Evolutionary conservation across 2,797 vertebrate species (phyloP), one percentile per base, ranked within the genome.

Genomic region (Peromyscus melanophrys): DNA sequence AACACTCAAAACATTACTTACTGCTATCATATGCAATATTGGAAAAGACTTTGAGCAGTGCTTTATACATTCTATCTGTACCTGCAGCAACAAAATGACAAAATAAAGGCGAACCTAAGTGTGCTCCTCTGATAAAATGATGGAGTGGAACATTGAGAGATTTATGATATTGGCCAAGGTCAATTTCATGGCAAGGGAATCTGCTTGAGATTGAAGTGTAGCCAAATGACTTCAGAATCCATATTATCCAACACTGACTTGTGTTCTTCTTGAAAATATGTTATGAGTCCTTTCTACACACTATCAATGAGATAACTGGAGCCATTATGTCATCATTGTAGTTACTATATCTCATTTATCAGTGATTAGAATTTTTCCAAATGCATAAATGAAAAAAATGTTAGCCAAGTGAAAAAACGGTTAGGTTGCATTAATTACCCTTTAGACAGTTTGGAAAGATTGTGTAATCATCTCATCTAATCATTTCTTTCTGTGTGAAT

Each of bases 351-450:
- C 3, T 14, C 6, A 29, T 25, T 92, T 85, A 43, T 13, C 5
- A 55, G 1, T 69, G 23, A 8, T 2, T 59, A 49, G 21, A 0
- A n/a, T 67, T 73, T 93, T 85, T 88, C 0, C 82, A 67, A 27
- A 55, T 75, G 40, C 6, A 91, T 69, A 34, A 34, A 59, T 67
- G 12, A 65, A 63, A 31, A 90, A n/a, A 81, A n/a, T 10, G 0
- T 29, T 4, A 67, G 23, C 37, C 49, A 65, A 92, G 25, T 49
- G 57, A 6, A 75, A 57, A n/a, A 83, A 77, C 3, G 4, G 0
- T 37, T 0, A 10, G 1, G 1, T 0, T 83, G 1, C 14, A 82
- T 0, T 13, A 77, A 49, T 52, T n/a, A 0, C 40, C 0, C 57
- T 37, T 27, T 27, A 21, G 13, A 19, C 13, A 57, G 16, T 73